Evolutionary conservation across 2,113 vertebrate genomes (phyloP).

Genomic region (Apteryx owenii): DNA sequence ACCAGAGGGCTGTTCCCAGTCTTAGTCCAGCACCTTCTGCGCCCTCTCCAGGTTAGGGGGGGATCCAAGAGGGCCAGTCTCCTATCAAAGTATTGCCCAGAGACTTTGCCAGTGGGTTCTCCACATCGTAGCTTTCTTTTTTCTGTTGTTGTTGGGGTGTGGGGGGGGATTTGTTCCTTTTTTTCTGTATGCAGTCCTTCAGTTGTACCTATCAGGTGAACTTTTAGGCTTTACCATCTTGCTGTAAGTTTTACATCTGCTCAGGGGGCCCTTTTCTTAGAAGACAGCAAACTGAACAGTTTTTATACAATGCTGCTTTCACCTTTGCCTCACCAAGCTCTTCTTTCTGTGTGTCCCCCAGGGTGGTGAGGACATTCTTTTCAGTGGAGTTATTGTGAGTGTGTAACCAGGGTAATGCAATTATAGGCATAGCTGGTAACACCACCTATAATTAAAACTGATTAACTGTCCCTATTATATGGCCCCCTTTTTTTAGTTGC

Average conservation of each 20-base stretch:
- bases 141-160: no score
- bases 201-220: neutral
- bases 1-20: neutral
- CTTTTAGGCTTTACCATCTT: neutral
- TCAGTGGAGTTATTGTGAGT: neutral
- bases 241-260: neutral
- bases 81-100: neutral
- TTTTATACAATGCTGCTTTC: neutral
- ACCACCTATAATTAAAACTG: constrained; percentile 61
- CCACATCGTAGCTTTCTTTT: neutral
- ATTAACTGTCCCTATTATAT: constrained; percentile 47
- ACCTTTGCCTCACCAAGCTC: neutral
- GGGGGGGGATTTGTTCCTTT: neutral
- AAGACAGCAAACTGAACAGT: neutral
- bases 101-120: neutral
- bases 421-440: constrained; percentile 46
- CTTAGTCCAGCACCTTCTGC: neutral
- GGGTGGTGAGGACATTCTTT: constrained; percentile 28
- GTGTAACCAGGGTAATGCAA: constrained; percentile 56
- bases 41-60: accelerated
- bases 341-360: neutral
- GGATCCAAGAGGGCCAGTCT: neutral
- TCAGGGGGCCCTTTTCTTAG: neutral
- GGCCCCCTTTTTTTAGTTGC: constrained; percentile 22
- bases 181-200: neutral